A percentile compares a stretch with the other conserved stretches of the same genome.
Evolutionary conservation across 2,113 vertebrate species (phyloP).

Genomic region (human (Homo sapiens)): DNA sequence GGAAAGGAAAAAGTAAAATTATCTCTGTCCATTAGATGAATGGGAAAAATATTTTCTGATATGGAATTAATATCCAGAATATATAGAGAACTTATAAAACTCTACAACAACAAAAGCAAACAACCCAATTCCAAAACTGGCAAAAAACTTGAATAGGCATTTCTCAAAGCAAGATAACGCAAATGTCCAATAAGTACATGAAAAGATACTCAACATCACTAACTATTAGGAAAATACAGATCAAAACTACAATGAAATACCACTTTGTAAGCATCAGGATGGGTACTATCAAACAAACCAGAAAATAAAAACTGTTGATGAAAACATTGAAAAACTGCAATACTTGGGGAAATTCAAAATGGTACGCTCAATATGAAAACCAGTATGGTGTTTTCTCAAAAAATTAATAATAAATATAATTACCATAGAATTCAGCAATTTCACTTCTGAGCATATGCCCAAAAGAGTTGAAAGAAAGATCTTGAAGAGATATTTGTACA

Average conservation of each 20-base stretch:
- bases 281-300: not conserved
- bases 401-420: not conserved
- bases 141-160: not conserved
- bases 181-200: not conserved
- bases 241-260: not conserved
- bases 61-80: not conserved
- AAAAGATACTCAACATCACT: not conserved
- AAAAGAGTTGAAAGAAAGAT: not conserved
- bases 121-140: not conserved
- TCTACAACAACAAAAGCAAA: not conserved
- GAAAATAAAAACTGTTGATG: not conserved
- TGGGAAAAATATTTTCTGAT: not conserved
- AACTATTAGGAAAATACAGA: not conserved
- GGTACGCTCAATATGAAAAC: not conserved
- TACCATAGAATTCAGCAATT: not conserved
- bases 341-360: not conserved
- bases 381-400: not conserved
- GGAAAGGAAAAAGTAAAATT: not conserved
- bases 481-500: not conserved
- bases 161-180: not conserved
- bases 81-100: not conserved
- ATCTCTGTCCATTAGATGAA: not conserved
- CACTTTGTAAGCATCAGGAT: not conserved
- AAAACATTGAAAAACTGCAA: not conserved
- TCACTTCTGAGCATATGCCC: not conserved